phyloP scores from a whole-genome alignment of 2,888 invertebrate species.

The Sthenelais limicola region DNA sequence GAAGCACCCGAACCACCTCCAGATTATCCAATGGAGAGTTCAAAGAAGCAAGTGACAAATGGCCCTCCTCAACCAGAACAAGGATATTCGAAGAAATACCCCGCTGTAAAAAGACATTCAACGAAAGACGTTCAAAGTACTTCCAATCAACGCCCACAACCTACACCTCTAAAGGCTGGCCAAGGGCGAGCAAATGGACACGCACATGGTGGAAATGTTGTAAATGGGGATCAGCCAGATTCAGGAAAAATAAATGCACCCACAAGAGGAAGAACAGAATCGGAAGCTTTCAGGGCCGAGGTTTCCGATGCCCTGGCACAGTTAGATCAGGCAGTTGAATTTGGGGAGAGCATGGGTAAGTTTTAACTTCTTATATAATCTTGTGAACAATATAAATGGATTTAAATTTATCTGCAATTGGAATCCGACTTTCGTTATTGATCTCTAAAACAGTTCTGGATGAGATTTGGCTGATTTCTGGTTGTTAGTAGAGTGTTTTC shows the following conservation, averaged over 20 bases:
- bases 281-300: conserved; percentile 23
- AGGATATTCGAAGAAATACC: too few relatives aligned
- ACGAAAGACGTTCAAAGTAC: too few relatives aligned
- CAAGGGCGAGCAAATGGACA: neutral
- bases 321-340: conserved; percentile 2
- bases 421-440: too few relatives aligned
- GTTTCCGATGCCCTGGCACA: neutral
- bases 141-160: too few relatives aligned
- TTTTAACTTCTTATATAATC: neutral
- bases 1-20: conserved; percentile 7
- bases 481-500: too few relatives aligned
- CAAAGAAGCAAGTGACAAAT: neutral
- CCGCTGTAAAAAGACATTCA: too few relatives aligned
- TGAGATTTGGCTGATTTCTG: too few relatives aligned
- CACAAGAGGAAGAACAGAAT: neutral
- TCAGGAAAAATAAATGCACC: neutral
- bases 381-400: too few relatives aligned
- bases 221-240: too few relatives aligned
- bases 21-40: neutral
- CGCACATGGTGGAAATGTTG: neutral
- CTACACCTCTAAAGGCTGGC: neutral
- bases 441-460: too few relatives aligned
- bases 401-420: too few relatives aligned
- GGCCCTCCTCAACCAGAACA: too few relatives aligned
- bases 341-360: conserved; percentile 6